phyloP scores from a whole-genome alignment of 2,113 vertebrate species.

The Gambusia holbrooki region DNA sequence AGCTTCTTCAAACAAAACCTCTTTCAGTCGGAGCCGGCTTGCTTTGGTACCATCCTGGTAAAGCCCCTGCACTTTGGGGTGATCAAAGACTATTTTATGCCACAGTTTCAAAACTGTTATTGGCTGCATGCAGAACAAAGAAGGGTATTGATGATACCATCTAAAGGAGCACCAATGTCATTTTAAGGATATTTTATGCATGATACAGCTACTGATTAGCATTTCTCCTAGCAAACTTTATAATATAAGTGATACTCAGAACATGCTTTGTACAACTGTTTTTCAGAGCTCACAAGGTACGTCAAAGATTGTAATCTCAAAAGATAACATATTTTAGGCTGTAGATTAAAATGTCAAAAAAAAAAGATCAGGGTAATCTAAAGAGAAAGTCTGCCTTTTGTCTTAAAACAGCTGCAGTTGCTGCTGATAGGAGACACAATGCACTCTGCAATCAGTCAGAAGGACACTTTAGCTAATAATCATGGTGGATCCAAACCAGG shows the following conservation, averaged over 20 bases:
- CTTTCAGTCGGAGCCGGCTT: neutral
- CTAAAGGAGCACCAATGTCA: neutral
- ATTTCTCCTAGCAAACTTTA: neutral
- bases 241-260: neutral
- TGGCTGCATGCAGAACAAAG: slow-evolving; percentile 5
- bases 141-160: neutral
- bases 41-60: neutral
- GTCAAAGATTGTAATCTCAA: neutral
- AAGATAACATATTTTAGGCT: neutral
- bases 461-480: slow-evolving; percentile 42
- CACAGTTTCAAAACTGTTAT: slow-evolving; percentile 5
- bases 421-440: neutral
- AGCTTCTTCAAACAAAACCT: slow-evolving; percentile 6
- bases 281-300: neutral
- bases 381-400: neutral
- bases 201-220: neutral
- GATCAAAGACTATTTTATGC: neutral
- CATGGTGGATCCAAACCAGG: slow-evolving; percentile 58
- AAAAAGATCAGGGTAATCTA: neutral
- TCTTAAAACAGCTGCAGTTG: slow-evolving; percentile 9
- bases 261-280: neutral
- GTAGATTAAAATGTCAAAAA: neutral
- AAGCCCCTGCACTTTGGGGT: neutral
- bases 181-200: neutral
- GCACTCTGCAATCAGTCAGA: neutral